Base-by-base conservation (phyloP, 2,797 vertebrate genomes). In the Spizella passerina region DNA sequence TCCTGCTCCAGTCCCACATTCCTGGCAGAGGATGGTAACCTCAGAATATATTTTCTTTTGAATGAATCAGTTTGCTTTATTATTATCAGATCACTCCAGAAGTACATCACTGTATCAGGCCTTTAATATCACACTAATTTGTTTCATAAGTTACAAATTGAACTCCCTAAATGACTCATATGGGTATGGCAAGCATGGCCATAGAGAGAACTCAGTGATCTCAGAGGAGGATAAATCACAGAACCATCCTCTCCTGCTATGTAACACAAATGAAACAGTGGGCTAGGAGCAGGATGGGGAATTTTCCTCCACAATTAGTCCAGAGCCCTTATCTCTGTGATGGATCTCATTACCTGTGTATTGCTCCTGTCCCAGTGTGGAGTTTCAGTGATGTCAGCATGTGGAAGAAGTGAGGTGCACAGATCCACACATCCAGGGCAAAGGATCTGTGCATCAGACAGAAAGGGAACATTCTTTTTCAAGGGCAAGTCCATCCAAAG, bases 91-190 rank as follows among this genome's bases (percentile, higher is more conserved):
- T 91, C 86, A n/a, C 44, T 46, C 73, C n/a, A 91, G 82, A 61
- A 87, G 63, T 70, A 78, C 15, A 8, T 61, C 83, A 30, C 29
- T 61, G 32, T 46, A 72, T n/a, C 50, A 96, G 53, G 36, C 59
- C 88, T 93, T 93, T 82, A 95, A 82, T 76, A 93, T 94, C 70
- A 78, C 64, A 29, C 56, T 96, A 96, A 97, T 91, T 78, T 59
- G 44, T 53, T 97, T 92, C 36, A 95, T 88, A 96, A 96, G 94
- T 85, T 86, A 91, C 66, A 92, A 96, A 93, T 52, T 93, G 86
- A 96, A 93, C 41, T 61, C 78, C 44, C 91, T 80, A 92, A 93
- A 91, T 92, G 26, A 97, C 90, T 89, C 92, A 94, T 71, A 30
- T 87, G 69, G 34, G 75, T 60, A 72, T 26, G 84, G 46, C 4